Conservation (phyloP, 2,113 vertebrate genomes). For the Rhinichthys klamathensis region DNA sequence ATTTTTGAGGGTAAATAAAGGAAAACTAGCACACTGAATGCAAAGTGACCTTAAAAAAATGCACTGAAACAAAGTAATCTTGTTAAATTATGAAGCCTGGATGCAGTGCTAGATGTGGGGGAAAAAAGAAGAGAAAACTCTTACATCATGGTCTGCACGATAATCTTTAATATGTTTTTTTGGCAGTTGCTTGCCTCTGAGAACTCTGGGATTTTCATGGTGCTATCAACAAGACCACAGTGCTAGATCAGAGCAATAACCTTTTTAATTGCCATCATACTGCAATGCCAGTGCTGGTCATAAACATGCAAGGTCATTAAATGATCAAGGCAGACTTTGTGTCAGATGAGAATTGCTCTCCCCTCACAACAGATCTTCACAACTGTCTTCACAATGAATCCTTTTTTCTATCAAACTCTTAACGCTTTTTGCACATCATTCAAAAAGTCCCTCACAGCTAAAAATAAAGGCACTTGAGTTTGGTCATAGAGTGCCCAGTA, state of each 20-base stretch:
- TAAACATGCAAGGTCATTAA: slow-evolving; percentile 8
- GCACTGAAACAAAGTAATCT: not conserved
- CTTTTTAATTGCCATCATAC: not conserved
- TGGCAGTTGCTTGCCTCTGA: slow-evolving; percentile 2
- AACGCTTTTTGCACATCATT: slow-evolving; percentile 16
- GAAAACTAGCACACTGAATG: not conserved
- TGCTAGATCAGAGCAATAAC: slow-evolving; percentile 1
- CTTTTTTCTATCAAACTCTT: slow-evolving; percentile 1
- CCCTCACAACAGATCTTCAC: not conserved
- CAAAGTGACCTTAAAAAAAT: not conserved
- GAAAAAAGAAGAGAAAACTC: not conserved
- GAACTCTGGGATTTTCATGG: not conserved
- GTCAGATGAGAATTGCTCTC: not conserved
- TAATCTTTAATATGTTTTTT: not conserved
- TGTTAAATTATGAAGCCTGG: not conserved
- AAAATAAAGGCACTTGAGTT: not conserved
- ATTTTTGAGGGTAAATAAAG: not conserved
- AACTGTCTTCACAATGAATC: slow-evolving; percentile 26
- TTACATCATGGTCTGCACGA: not conserved
- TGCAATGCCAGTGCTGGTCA: not conserved
- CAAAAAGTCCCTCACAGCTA: slow-evolving; percentile 2
- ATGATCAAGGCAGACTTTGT: not conserved
- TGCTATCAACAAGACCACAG: slow-evolving; percentile 20
- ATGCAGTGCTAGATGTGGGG: not conserved
- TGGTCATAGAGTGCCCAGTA: not conserved